Evolutionary conservation across 2,113 vertebrate species (phyloP), one percentile per base, ranked within the genome.

Genomic region (Dasyurus viverrinus): DNA sequence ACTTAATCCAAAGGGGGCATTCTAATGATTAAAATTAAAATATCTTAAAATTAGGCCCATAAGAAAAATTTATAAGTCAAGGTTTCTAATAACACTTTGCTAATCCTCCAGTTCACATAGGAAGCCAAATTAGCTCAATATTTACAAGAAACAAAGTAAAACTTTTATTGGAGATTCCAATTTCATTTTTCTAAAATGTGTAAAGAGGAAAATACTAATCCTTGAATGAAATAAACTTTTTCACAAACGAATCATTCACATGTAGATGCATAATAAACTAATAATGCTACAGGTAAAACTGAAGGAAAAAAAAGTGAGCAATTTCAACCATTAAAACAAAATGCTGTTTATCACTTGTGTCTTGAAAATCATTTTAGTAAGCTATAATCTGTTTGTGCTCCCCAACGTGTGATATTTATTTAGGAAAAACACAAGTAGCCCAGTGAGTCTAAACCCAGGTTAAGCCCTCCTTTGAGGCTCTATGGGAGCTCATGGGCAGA

Each of bases 301-400:
- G 90, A 91, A 95, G 48, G 48, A 26, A 96, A 10, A 95, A 89
- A 92, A 36, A 96, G 11, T 93, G 25, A 97, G 55, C 68, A 91
- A 11, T 91, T 94, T n/a, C 54, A 94, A 42, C n/a, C 36, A 42
- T n/a, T 22, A 84, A 84, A 6, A 23, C 68, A 84, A 68, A 76
- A 84, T 42, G 19, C 19, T 7, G 7, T 84, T 23, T 84, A 23
- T 84, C 68, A 42, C 7, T 23, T 22, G 19, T 23, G 16, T 16
- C 16, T 42, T 23, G 19, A 5, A 42, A 42, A 19, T 84, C 68
- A 84, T 84, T n/a, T 68, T 42, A 42, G 16, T 23, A 84, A 36
- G 30, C n/a, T 42, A 16, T 84, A 8, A 84, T 23, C 2, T 84
- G n/a, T 23, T 42, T 42, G 60, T 76, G 14, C 14, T 14, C 60